phyloP scores from a whole-genome alignment of 2,113 vertebrate genomes.

The Phrynosoma platyrhinos region DNA sequence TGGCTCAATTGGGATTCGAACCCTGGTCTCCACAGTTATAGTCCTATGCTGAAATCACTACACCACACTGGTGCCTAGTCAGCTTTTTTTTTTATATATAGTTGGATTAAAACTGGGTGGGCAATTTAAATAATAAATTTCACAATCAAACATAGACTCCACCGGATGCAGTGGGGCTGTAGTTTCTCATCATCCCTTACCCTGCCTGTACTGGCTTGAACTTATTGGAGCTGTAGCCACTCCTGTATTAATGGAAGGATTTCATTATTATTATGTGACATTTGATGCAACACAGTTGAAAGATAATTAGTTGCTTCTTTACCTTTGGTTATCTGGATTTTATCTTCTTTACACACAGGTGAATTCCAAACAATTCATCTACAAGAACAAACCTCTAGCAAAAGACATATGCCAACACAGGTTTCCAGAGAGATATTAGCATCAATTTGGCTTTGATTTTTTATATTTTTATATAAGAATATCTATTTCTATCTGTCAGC shows the following conservation, averaged over 20 bases:
- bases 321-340: slow-evolving; percentile 52
- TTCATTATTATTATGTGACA: accelerated
- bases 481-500: not conserved
- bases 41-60: too few species aligned
- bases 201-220: not conserved
- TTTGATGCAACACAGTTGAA: slow-evolving; percentile 6
- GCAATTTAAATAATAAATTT: not conserved
- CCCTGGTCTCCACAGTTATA: too few species aligned
- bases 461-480: not conserved
- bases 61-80: too few species aligned
- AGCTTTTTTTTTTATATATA: slow-evolving; percentile 3
- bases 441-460: not conserved
- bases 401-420: slow-evolving; percentile 14
- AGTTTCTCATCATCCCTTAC: too few species aligned
- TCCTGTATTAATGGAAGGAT: too few species aligned
- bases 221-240: not conserved
- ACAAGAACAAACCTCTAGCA: slow-evolving; percentile 41
- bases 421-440: slow-evolving; percentile 22
- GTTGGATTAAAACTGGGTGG: not conserved
- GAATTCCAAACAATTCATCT: slow-evolving; percentile 60
- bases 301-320: slow-evolving; percentile 56
- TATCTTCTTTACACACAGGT: slow-evolving; percentile 39
- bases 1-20: too few species aligned
- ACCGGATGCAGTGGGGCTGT: not conserved
- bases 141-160: accelerated